phyloP scores from a whole-genome alignment of 2,797 vertebrate genomes.

The Sebastes kiyomatsui region DNA sequence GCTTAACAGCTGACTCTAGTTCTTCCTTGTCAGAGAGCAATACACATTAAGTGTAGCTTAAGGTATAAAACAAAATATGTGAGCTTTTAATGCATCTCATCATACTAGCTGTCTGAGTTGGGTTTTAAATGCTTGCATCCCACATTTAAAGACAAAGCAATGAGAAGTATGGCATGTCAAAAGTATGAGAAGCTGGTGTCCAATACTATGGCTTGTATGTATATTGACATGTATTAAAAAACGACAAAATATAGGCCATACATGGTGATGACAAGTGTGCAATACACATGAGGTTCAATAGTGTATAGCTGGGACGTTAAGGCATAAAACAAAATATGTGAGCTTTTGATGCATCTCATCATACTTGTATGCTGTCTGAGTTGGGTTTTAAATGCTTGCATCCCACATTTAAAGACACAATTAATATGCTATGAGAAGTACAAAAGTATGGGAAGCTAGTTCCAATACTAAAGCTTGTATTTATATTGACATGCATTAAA shows the following conservation, averaged over 20 bases:
- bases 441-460: too few species aligned
- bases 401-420: too few species aligned
- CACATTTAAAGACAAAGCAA: background rate
- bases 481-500: too few species aligned
- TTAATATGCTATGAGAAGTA: too few species aligned
- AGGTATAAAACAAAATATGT: constrained; percentile 14
- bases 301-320: background rate
- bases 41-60: constrained; percentile 1
- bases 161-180: background rate
- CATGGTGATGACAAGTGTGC: too few species aligned
- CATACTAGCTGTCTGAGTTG: constrained; percentile 44
- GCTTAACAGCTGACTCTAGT: constrained; percentile 6
- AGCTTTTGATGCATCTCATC: constrained; percentile 45
- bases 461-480: too few species aligned
- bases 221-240: too few species aligned
- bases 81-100: constrained; percentile 45
- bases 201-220: fast-evolving
- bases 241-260: too few species aligned
- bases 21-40: background rate
- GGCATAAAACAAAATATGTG: constrained; percentile 9
- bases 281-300: background rate
- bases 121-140: background rate
- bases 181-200: too few species aligned
- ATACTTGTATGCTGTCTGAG: background rate
- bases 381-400: too few species aligned